Percentiles rank a stretch among this genome's conserved stretches.
Conservation (phyloP, 2,888 invertebrate genomes). For the Schizotus pectinicornis region DNA sequence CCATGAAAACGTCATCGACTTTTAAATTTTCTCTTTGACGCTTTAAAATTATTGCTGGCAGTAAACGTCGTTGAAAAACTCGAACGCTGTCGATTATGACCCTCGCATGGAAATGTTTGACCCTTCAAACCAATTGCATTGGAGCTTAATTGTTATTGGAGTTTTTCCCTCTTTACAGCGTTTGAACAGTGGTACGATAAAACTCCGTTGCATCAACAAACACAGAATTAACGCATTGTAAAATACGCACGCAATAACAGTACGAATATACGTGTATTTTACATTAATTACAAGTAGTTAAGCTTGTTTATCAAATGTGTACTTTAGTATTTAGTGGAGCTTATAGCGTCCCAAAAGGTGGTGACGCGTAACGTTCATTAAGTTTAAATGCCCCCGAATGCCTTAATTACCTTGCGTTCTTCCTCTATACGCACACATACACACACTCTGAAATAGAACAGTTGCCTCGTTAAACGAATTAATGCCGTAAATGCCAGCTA, state of each 20-base stretch:
- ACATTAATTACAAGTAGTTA: conserved; percentile 24
- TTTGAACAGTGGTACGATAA: no score
- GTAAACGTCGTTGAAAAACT: no score
- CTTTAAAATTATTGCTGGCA: no score
- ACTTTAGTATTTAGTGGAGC: conserved; percentile 25
- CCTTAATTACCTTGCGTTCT: conserved; percentile 29
- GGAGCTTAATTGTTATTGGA: no score
- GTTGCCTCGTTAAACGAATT: conserved; percentile 32
- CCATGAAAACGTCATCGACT: no score
- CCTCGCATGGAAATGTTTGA: no score
- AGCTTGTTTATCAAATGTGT: conserved; percentile 29
- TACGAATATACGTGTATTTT: conserved; percentile 4
- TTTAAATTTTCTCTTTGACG: no score
- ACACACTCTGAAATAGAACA: conserved; percentile 26
- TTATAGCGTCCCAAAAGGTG: conserved; percentile 34
- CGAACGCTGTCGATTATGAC: no score
- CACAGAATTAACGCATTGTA: conserved; percentile 14
- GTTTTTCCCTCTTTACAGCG: no score
- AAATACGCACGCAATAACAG: conserved; percentile 7
- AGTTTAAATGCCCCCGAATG: conserved; percentile 36
- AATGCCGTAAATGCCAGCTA: conserved; percentile 30
- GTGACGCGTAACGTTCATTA: conserved; percentile 39
- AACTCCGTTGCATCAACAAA: background rate
- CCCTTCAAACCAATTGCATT: no score
- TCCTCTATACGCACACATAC: conserved; percentile 21